These are phyloP conservation scores for Urocitellus parryii DNA, from an alignment of 2,113 vertebrate genomes.

Conservation along the genomic window DNA sequence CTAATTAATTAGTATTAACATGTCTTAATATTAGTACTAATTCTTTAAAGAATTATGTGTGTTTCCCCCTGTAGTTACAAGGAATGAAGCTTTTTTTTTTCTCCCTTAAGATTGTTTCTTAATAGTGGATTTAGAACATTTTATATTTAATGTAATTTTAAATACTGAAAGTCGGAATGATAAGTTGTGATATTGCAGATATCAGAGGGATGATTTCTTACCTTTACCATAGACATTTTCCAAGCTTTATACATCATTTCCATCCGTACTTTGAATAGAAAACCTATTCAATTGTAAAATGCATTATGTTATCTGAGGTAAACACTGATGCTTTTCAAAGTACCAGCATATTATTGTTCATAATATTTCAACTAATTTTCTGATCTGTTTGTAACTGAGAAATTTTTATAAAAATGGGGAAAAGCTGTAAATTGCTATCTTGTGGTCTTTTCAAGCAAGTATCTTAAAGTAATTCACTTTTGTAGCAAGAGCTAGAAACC, in stretches of 20 bases:
- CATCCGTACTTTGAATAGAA: not conserved
- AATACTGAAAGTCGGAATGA: not conserved
- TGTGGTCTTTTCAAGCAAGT: conserved; percentile 61
- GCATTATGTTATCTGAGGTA: conserved; percentile 35
- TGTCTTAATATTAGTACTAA: not conserved
- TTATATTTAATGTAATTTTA: conserved; percentile 36
- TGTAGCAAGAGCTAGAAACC: conserved; percentile 62
- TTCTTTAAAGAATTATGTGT: not conserved
- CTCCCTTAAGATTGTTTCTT: not conserved
- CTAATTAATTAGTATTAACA: too few relatives aligned
- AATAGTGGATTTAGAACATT: not conserved
- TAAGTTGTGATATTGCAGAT: not conserved
- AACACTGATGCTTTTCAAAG: conserved; percentile 46
- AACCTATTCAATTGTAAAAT: conserved; percentile 46
- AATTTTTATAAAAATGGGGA: conserved; percentile 58
- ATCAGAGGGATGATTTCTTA: not conserved
- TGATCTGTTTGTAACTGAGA: conserved; percentile 62
- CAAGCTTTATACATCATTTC: conserved; percentile 16
- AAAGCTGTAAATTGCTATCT: conserved; percentile 62
- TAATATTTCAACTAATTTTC: conserved; percentile 57
- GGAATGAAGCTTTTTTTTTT: not conserved
- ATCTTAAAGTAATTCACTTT: conserved; percentile 50
- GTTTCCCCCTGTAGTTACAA: not conserved
- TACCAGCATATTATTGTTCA: conserved; percentile 9
- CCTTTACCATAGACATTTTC: not conserved